Evolutionary conservation across 2,113 vertebrate species (phyloP).

Genomic region (Platichthys flesus): DNA sequence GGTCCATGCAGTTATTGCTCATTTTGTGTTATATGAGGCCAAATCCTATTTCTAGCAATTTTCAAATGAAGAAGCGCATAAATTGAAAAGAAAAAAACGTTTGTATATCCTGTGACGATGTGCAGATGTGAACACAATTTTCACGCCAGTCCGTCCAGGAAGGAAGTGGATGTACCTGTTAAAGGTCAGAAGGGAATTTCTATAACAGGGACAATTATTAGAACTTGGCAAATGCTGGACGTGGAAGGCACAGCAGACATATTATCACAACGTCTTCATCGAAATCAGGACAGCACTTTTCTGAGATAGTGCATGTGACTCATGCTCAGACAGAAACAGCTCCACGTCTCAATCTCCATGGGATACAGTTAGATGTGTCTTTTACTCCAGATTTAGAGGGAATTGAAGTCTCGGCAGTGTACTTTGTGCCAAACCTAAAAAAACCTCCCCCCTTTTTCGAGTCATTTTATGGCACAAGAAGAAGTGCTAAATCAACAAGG

Average conservation of each 20-base stretch:
- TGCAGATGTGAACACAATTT: slow-evolving; percentile 4
- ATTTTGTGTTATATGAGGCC: not conserved
- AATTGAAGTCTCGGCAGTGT: slow-evolving; percentile 33
- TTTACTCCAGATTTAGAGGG: slow-evolving; percentile 34
- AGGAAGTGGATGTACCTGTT: slow-evolving; percentile 13
- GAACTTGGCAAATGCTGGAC: slow-evolving; percentile 47
- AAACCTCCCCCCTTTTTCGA: slow-evolving; percentile 5
- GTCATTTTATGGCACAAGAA: slow-evolving; percentile 28
- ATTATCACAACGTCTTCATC: slow-evolving; percentile 35
- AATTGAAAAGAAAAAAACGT: not conserved
- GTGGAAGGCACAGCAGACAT: slow-evolving; percentile 26
- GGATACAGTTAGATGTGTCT: slow-evolving; percentile 29
- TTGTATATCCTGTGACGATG: not conserved
- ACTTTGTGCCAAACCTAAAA: slow-evolving; percentile 24
- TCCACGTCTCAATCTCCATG: slow-evolving; percentile 26
- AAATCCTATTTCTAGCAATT: slow-evolving; percentile 10
- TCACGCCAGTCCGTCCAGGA: not conserved
- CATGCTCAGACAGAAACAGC: slow-evolving; percentile 29
- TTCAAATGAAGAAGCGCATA: slow-evolving; percentile 5
- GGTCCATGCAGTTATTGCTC: not conserved
- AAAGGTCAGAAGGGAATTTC: slow-evolving; percentile 39
- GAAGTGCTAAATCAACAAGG: slow-evolving; percentile 35
- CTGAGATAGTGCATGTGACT: slow-evolving; percentile 42
- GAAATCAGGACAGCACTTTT: slow-evolving; percentile 47
- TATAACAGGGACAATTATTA: slow-evolving; percentile 31